phyloP scores from a whole-genome alignment of 2,797 vertebrate species.

The Sebastes iracundus region DNA sequence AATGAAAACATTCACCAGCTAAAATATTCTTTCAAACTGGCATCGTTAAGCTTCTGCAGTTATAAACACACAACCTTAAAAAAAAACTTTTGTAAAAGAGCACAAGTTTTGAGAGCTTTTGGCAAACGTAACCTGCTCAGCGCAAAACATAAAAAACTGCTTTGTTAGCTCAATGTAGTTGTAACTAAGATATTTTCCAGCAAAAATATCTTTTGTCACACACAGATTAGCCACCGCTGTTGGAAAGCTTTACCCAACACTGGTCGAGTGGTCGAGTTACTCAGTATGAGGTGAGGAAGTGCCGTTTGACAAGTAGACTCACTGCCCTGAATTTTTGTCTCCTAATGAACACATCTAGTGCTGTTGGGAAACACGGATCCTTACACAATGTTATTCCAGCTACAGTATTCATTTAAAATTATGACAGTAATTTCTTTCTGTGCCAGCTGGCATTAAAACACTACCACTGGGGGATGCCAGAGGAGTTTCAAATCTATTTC shows the following conservation, averaged over 20 bases:
- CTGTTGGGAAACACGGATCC: constrained; percentile 36
- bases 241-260: constrained; percentile 83
- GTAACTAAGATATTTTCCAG: constrained; percentile 77
- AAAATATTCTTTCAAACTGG: constrained; percentile 37
- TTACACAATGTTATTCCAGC: constrained; percentile 33
- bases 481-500: constrained; percentile 6
- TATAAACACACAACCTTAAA: constrained; percentile 14
- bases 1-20: constrained; percentile 30
- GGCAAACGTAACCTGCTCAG: constrained; percentile 40
- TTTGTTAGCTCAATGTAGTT: constrained; percentile 73
- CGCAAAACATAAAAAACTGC: constrained; percentile 38
- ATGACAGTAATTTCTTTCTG: neutral
- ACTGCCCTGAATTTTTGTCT: constrained; percentile 46
- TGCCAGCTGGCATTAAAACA: constrained; percentile 29
- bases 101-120: constrained; percentile 30
- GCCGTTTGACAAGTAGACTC: constrained; percentile 75
- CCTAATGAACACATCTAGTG: constrained; percentile 63
- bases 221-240: constrained; percentile 84
- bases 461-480: constrained; percentile 16
- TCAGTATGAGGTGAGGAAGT: constrained; percentile 82
- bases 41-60: constrained; percentile 17
- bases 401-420: constrained; percentile 34
- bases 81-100: neutral
- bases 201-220: constrained; percentile 83
- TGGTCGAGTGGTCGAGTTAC: constrained; percentile 78